A percentile compares a stretch with the other conserved stretches of the same genome.
These are phyloP conservation scores for Andrena flavipes DNA, from an alignment of 2,888 invertebrate genomes.

Conservation along the genomic window DNA sequence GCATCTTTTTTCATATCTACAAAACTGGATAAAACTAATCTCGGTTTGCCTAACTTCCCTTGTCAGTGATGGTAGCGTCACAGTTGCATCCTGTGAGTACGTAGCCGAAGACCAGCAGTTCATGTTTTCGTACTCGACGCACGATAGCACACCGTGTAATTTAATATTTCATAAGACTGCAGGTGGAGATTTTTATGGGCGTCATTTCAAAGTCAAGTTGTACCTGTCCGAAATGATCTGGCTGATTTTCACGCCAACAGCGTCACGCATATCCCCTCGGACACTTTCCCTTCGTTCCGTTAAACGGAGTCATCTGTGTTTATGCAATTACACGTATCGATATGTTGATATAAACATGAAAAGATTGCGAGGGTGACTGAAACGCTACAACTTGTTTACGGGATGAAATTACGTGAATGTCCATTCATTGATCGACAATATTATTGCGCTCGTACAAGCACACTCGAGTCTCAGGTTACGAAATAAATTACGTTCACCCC, in stretches of 20 bases:
- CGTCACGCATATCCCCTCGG: neutral
- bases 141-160: too few relatives aligned
- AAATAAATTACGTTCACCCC: constrained; percentile 44
- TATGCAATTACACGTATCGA: constrained; percentile 30
- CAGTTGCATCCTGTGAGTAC: too few relatives aligned
- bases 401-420: constrained; percentile 50
- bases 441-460: constrained; percentile 39
- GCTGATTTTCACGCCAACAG: neutral
- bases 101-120: too few relatives aligned
- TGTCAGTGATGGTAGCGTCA: too few relatives aligned
- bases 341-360: constrained; percentile 26
- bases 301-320: constrained; percentile 19
- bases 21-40: too few relatives aligned
- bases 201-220: neutral
- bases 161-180: too few relatives aligned
- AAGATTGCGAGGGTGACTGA: constrained; percentile 31
- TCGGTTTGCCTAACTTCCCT: too few relatives aligned
- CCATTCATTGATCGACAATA: constrained; percentile 59
- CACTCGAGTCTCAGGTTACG: constrained; percentile 40
- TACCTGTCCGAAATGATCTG: neutral
- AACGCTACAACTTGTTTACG: constrained; percentile 52
- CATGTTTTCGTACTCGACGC: too few relatives aligned
- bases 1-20: too few relatives aligned
- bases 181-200: neutral
- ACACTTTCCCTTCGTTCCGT: constrained; percentile 7